These are phyloP conservation scores for Silurus asotus DNA, from an alignment of 2,113 vertebrate genomes.

Conservation along the genomic window DNA sequence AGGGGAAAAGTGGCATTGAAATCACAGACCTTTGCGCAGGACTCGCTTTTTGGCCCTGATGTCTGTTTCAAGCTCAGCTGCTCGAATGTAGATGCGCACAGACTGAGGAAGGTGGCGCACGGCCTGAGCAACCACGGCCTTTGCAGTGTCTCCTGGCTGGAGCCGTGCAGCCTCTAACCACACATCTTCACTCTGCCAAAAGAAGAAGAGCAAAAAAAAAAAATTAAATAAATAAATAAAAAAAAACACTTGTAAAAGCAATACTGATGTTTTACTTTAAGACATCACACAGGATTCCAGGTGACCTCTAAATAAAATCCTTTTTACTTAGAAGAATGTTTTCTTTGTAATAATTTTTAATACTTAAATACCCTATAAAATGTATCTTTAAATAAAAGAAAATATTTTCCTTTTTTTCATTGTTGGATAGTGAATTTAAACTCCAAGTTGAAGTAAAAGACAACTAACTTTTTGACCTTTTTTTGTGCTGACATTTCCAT, in stretches of 20 bases:
- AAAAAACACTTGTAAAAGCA: neutral
- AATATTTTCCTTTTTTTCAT: too few relatives aligned
- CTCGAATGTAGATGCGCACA: conserved; percentile 94
- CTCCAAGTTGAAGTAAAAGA: too few relatives aligned
- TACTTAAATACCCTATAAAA: neutral
- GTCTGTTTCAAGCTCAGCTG: conserved; percentile 95
- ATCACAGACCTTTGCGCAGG: conserved; percentile 86
- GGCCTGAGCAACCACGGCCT: conserved; percentile 95
- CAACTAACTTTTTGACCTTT: too few relatives aligned
- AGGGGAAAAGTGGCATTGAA: neutral
- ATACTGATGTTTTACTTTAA: neutral
- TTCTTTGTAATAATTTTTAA: neutral
- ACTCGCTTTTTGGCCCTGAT: conserved; percentile 95
- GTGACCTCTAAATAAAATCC: neutral
- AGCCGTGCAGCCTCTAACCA: conserved; percentile 95
- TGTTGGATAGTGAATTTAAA: too few relatives aligned
- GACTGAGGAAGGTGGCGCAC: conserved; percentile 94
- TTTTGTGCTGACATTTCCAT: too few relatives aligned
- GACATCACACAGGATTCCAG: neutral
- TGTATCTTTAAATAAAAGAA: too few relatives aligned
- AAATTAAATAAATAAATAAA: too few relatives aligned
- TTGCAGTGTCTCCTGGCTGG: conserved; percentile 95
- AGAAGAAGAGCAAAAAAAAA: too few relatives aligned
- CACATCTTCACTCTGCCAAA: conserved; percentile 90
- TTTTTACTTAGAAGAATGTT: neutral